A percentile compares a stretch with the other conserved stretches of the same genome.
These are phyloP conservation scores for Chrysocyon brachyurus DNA, from an alignment of 2,797 vertebrate species.

Conservation along the genomic window DNA sequence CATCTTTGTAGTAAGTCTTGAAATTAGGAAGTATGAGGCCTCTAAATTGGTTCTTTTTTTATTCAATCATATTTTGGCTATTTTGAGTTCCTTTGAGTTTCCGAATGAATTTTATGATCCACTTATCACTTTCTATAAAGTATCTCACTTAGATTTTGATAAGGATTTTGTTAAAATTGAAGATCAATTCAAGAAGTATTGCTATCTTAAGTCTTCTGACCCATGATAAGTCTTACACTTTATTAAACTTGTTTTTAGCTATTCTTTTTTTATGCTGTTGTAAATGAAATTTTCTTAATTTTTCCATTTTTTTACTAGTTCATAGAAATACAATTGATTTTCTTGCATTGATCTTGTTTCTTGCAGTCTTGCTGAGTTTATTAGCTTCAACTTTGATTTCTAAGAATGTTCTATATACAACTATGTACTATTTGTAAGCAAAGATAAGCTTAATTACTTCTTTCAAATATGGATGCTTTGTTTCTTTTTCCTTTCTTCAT, in stretches of 20 bases:
- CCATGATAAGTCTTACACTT: background rate
- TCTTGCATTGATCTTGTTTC: background rate
- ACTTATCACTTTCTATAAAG: background rate
- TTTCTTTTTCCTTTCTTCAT: background rate
- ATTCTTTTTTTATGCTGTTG: background rate
- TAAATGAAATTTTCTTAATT: background rate
- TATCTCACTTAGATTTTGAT: background rate
- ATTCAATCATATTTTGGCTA: background rate
- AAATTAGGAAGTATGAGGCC: background rate
- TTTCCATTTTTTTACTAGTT: background rate
- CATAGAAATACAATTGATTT: background rate
- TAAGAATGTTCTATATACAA: background rate
- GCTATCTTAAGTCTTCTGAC: background rate
- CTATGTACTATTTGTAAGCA: background rate
- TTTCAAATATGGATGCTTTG: background rate
- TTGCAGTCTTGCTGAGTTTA: background rate
- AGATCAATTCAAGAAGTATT: background rate
- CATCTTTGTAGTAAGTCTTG: background rate
- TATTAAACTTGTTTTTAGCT: background rate
- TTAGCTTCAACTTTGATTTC: background rate
- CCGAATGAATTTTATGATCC: background rate
- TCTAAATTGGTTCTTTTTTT: background rate
- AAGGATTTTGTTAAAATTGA: background rate
- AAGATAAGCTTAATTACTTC: background rate
- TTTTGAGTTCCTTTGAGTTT: background rate